phyloP scores from a whole-genome alignment of 2,888 invertebrate species.

The Drosophila multiciliata region DNA sequence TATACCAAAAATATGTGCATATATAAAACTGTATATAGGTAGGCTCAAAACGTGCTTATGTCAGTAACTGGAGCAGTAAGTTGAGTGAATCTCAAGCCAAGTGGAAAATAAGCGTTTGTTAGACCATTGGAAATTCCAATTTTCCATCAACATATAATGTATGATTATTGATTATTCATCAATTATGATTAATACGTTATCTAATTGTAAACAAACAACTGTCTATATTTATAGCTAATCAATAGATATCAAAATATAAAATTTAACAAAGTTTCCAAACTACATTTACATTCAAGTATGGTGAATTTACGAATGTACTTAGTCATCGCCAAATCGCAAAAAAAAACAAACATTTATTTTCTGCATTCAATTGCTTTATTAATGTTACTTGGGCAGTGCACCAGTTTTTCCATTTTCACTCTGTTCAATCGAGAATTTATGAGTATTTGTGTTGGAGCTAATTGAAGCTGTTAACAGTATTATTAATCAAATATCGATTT shows the following conservation, averaged over 20 bases:
- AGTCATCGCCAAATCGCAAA: not conserved
- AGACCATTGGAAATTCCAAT: not conserved
- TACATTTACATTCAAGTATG: not conserved
- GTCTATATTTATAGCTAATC: not conserved
- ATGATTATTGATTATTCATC: not conserved
- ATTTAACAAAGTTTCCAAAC: not conserved
- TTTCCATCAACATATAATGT: not conserved
- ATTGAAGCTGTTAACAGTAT: constrained; percentile 7
- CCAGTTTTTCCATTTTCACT: not conserved
- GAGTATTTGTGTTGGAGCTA: not conserved
- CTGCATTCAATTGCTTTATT: not conserved
- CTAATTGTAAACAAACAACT: not conserved
- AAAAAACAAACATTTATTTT: not conserved
- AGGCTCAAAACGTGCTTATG: not conserved
- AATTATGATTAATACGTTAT: not conserved
- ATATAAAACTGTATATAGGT: not conserved
- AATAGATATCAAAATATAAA: not conserved
- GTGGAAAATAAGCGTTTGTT: constrained; percentile 1
- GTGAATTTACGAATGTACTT: not conserved
- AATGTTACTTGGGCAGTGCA: not conserved
- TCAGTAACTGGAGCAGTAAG: not conserved
- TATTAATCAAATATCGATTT: constrained; percentile 27
- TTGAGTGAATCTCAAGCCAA: not conserved
- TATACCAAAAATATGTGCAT: constrained; percentile 1
- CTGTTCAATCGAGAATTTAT: not conserved